phyloP scores from a whole-genome alignment of 2,797 vertebrate species.

The Anas georgica region DNA sequence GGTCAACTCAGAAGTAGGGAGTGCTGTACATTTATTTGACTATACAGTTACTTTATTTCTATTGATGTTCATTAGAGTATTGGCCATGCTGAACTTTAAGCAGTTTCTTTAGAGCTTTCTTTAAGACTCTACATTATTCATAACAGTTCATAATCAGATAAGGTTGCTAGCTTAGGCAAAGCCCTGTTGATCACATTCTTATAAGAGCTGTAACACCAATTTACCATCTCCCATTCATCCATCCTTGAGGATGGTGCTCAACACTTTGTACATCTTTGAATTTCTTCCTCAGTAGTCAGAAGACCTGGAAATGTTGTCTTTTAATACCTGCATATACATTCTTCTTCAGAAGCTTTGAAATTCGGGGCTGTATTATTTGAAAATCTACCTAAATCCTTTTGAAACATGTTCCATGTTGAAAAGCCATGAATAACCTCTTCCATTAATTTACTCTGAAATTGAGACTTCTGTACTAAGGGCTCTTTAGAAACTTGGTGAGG shows the following conservation, averaged over 20 bases:
- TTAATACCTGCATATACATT: accelerated
- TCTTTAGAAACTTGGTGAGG: neutral
- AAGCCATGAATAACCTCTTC: neutral
- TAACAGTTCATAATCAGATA: neutral
- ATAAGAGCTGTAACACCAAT: accelerated
- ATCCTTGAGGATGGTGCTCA: too few relatives aligned
- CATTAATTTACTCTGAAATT: neutral
- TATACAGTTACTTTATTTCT: neutral
- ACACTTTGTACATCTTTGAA: neutral
- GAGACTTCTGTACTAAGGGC: neutral
- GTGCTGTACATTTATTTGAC: neutral
- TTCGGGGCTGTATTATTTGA: neutral
- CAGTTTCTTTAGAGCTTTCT: neutral
- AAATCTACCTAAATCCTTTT: neutral
- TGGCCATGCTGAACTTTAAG: neutral
- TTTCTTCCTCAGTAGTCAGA: neutral
- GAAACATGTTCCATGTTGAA: neutral
- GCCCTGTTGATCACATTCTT: neutral
- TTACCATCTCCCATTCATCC: neutral
- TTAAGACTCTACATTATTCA: accelerated
- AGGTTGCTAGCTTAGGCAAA: neutral
- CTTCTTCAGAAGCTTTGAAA: neutral
- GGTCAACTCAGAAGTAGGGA: neutral
- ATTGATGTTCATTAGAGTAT: neutral
- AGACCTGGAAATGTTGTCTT: neutral